Conservation (phyloP, 2,888 invertebrate genomes). For the Hemaris fuciformis region DNA sequence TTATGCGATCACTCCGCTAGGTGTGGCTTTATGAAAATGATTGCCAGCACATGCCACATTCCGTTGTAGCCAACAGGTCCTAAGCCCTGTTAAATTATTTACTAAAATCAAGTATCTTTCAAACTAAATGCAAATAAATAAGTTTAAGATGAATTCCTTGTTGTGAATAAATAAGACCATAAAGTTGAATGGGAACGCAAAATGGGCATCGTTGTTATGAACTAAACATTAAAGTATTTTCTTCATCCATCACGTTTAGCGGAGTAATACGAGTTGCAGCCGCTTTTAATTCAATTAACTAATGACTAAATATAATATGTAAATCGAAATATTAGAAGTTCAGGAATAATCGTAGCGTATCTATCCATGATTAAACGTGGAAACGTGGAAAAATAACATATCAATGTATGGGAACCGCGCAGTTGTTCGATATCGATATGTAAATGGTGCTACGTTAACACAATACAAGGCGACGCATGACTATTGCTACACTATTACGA, state of each 20-base stretch:
- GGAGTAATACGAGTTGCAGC: background rate
- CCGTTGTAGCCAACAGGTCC: background rate
- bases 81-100: background rate
- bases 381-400: background rate
- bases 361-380: background rate
- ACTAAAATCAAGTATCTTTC: background rate
- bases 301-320: background rate
- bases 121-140: background rate
- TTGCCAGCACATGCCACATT: background rate
- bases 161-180: background rate
- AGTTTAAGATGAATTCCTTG: too few species aligned
- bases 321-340: background rate
- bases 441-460: background rate
- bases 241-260: too few species aligned
- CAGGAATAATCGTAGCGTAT: background rate
- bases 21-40: background rate
- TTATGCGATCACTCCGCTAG: background rate
- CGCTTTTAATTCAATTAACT: background rate
- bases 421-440: background rate
- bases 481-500: constrained; percentile 56
- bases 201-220: background rate
- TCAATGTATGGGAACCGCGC: background rate
- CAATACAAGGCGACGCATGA: constrained; percentile 19
- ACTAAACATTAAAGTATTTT: background rate
- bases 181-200: background rate